These are phyloP conservation scores for Uria lomvia DNA, from an alignment of 2,113 vertebrate genomes.

Conservation along the genomic window DNA sequence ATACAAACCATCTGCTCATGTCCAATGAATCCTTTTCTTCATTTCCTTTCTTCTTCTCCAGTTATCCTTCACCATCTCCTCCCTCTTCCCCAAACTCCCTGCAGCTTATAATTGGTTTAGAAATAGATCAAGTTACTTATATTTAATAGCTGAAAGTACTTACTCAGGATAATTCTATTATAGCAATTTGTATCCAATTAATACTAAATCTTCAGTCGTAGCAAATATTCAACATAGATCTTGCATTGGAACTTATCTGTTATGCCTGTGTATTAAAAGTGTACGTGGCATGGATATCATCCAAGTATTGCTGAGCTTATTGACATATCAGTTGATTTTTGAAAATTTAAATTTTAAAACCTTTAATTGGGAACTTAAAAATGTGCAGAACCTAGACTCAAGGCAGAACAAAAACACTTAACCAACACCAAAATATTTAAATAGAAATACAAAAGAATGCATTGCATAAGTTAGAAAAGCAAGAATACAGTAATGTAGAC, in stretches of 20 bases:
- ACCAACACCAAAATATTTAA: background rate
- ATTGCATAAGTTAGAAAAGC: background rate
- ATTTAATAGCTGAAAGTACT: conserved; percentile 16
- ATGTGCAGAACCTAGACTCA: background rate
- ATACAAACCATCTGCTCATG: background rate
- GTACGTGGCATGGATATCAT: background rate
- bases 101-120: conserved; percentile 1
- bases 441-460: background rate
- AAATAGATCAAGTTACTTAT: background rate
- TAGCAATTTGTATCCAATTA: background rate
- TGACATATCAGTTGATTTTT: background rate
- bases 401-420: background rate
- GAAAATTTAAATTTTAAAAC: background rate
- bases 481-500: background rate
- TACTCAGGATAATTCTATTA: background rate
- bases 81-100: background rate
- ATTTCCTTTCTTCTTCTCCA: background rate
- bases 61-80: background rate
- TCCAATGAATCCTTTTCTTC: background rate
- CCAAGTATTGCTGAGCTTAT: background rate
- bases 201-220: background rate
- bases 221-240: background rate
- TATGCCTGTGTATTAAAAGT: background rate
- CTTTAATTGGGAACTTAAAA: background rate
- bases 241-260: background rate